Percentiles rank a stretch among this genome's conserved stretches.
phyloP scores from a whole-genome alignment of 2,888 invertebrate species.

The Lycophotia porphyrea region DNA sequence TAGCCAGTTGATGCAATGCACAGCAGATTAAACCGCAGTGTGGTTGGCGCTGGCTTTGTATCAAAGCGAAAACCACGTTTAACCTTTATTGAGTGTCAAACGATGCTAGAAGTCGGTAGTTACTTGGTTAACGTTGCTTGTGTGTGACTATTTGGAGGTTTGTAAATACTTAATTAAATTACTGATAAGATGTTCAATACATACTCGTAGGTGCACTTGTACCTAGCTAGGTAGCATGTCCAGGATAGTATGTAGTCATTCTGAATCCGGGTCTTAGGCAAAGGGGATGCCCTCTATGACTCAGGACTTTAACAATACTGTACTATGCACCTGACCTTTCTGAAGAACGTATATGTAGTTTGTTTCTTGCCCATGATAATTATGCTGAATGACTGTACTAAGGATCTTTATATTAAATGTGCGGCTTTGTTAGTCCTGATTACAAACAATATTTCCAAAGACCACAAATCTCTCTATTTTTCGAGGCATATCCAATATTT shows the following conservation, averaged over 20 bases:
- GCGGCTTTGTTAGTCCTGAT: background rate
- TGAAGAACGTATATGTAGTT: too few species aligned
- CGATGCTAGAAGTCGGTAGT: slow-evolving; percentile 1
- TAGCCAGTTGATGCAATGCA: slow-evolving; percentile 12
- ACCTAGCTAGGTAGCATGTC: too few species aligned
- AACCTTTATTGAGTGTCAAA: slow-evolving; percentile 6
- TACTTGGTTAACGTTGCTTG: background rate
- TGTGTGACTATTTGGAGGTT: background rate
- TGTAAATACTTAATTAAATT: background rate
- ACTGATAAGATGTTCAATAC: too few species aligned
- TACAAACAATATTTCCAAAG: slow-evolving; percentile 4
- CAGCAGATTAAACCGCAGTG: slow-evolving; percentile 50
- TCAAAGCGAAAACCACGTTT: background rate
- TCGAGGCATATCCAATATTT: background rate
- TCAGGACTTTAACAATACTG: too few species aligned
- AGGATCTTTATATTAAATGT: background rate
- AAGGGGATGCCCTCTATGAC: too few species aligned
- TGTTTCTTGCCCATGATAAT: background rate
- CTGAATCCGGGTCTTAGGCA: too few species aligned
- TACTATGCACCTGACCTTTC: too few species aligned
- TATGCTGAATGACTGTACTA: background rate
- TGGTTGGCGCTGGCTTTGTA: slow-evolving; percentile 17
- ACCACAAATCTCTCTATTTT: slow-evolving; percentile 2
- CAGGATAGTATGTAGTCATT: too few species aligned
- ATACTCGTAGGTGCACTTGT: too few species aligned